Evolutionary conservation across 2,113 vertebrate genomes (phyloP), one percentile per base, ranked within the genome.

Genomic region (Ceyx melanurus): DNA sequence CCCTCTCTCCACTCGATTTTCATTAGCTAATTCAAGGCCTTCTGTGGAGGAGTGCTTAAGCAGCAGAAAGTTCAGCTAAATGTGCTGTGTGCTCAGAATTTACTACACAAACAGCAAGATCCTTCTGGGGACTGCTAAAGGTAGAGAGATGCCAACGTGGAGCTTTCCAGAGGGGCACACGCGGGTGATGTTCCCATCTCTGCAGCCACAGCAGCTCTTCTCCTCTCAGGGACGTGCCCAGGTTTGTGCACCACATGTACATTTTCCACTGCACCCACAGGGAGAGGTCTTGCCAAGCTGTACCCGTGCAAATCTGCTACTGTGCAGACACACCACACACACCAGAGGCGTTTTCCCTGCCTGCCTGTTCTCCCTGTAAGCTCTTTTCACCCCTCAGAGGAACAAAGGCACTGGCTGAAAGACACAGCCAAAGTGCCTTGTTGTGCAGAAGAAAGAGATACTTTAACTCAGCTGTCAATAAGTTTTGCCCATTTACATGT

Each of bases 401-500:
- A 93, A 95, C 94, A 96, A 96, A 96, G 96, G 58, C 86, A 60
- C 89, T 0, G 4, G 71, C 42, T 94, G 71, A 96, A 88, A 93
- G 91, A 89, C 74, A 40, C 87, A 71, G 89, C 71, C 29, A 4
- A 94, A 95, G 67, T 89, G 91, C 95, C 89, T 89, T 91, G 77
- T 91, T 95, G 73, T 2, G 1, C 82, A 71, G 87, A 93, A 95
- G 91, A 96, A 96, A 96, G 95, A 95, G 94, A 93, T 82, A 96
- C 94, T 96, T 94, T 93, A 95, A 95, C 82, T 92, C 87, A 76
- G 84, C 92, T 92, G 88, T 96, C 94, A 94, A 33, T 93, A 94
- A 96, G 96, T 89, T 93, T 92, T 86, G 79, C 75, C 91, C 85
- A 93, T 96, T 94, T 96, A 95, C 89, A 95, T 92, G 87, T 87